Base-by-base conservation (phyloP, 2,113 vertebrate species). In the Pipra filicauda region DNA sequence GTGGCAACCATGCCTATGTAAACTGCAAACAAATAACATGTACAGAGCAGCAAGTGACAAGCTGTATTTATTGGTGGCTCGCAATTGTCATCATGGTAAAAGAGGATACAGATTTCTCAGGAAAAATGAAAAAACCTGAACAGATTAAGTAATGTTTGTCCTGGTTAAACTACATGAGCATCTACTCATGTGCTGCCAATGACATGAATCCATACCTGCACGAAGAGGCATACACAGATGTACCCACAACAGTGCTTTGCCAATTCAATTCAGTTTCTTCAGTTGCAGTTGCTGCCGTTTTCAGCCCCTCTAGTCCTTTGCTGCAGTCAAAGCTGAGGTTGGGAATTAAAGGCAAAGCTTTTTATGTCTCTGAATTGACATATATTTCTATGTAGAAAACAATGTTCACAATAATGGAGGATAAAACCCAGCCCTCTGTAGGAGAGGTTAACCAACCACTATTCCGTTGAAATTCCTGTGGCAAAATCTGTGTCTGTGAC, bases 261-360 rank as follows among this genome's bases (percentile, higher is more conserved):
- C 92, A 88, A 27, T 95, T 81, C 69, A 39, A 79, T 94, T 91
- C 71, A 94, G 48, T 82, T 94, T 33, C 44, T 89, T 90, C 88
- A 90, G 59, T 76, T 89, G 57, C 59, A 85, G 28, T 48, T 55
- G 44, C 44, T 28, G 12, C 33, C 75, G 17, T 41, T 96, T 91
- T 83, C 41, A 88, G 54, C 44, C 49, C 33, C 46, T 71, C 33
- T 57, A 66, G 17, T 89, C 48, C 33, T 41, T 75, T n/a, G 4
- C 20, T 82, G 24, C 19, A 81, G 20, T 74, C 24, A 74, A 65
- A 44, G 13, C 11, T 62, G n/a, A 66, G 41, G 30, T 9, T 89
- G 84, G 82, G 26, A 95, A 73, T 61, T 46, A 35, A 61, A 96
- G 15, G 8, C 8, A 82, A 94, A 86, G 6, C 8, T 55, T 90